Evolutionary conservation across 2,113 vertebrate species (phyloP).

Genomic region (Anguilla rostrata): DNA sequence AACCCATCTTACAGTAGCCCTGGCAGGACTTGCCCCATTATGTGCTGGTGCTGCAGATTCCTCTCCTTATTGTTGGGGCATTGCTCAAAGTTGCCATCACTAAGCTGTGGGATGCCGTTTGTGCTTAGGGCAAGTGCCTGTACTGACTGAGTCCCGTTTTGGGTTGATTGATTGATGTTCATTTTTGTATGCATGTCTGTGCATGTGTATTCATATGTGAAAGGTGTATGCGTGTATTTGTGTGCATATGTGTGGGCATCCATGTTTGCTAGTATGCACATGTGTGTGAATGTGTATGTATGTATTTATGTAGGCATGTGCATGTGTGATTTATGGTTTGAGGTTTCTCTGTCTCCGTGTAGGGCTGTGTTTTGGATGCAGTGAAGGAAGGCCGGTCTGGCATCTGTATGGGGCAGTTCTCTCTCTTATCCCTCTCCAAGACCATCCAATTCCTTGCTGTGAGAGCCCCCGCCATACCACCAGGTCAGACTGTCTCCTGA

Average conservation of each 20-base stretch:
- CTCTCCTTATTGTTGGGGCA: background rate
- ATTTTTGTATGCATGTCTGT: background rate
- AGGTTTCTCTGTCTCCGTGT: background rate
- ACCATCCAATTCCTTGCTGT: background rate
- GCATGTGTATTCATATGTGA: background rate
- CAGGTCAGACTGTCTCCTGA: conserved; percentile 34
- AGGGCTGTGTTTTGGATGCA: conserved; percentile 22
- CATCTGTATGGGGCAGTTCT: conserved; percentile 35
- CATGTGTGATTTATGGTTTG: background rate
- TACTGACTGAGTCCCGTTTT: background rate
- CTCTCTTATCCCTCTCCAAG: conserved; percentile 9
- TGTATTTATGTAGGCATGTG: conserved; percentile 39
- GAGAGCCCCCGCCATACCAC: conserved; percentile 27
- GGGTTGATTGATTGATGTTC: background rate
- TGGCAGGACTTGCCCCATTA: background rate
- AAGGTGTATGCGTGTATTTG: background rate
- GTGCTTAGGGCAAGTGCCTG: background rate
- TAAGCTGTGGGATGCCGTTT: background rate
- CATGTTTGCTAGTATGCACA: background rate
- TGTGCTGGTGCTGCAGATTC: background rate
- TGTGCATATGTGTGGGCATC: background rate
- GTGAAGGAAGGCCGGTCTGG: conserved; percentile 14
- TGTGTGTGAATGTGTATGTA: background rate
- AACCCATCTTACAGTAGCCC: background rate
- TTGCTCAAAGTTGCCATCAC: background rate